These are phyloP conservation scores for Pao palembangensis DNA, from an alignment of 2,113 vertebrate species.

Conservation along the genomic window DNA sequence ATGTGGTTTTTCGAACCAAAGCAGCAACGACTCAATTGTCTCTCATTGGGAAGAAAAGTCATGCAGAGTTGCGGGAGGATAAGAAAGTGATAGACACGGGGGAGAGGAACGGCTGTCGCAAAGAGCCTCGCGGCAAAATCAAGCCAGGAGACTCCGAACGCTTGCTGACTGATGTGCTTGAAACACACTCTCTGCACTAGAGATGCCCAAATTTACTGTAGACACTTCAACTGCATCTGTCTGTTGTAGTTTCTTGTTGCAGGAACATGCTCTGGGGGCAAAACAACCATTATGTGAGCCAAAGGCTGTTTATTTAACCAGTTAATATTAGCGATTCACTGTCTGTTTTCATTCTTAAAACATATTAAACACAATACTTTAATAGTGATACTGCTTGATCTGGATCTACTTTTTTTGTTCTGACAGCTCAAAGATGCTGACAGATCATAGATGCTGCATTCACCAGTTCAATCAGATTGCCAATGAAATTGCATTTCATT, in stretches of 20 bases:
- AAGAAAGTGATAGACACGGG: not conserved
- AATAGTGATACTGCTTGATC: too few relatives aligned
- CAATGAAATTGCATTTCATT: too few relatives aligned
- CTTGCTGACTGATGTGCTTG: conserved; percentile 41
- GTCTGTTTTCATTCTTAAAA: too few relatives aligned
- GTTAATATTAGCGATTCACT: too few relatives aligned
- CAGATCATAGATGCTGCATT: too few relatives aligned
- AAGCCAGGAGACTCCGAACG: conserved; percentile 33
- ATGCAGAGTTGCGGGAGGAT: conserved; percentile 2
- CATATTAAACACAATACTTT: too few relatives aligned
- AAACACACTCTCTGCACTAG: conserved; percentile 26
- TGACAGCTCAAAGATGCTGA: too few relatives aligned
- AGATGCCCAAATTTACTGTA: conserved; percentile 23
- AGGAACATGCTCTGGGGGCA: conserved; percentile 23
- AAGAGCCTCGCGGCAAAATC: conserved; percentile 42
- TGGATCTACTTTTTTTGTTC: too few relatives aligned
- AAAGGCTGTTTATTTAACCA: too few relatives aligned
- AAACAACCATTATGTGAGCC: too few relatives aligned
- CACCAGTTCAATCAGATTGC: too few relatives aligned
- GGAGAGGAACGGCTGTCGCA: conserved; percentile 12
- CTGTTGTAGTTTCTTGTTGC: conserved; percentile 42
- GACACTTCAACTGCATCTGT: conserved; percentile 33
- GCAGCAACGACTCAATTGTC: conserved; percentile 28
- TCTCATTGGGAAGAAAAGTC: conserved; percentile 24
- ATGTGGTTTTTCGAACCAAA: conserved; percentile 30